phyloP scores from a whole-genome alignment of 1,140 invertebrate genomes.

The Macrobrachium nipponense region DNA sequence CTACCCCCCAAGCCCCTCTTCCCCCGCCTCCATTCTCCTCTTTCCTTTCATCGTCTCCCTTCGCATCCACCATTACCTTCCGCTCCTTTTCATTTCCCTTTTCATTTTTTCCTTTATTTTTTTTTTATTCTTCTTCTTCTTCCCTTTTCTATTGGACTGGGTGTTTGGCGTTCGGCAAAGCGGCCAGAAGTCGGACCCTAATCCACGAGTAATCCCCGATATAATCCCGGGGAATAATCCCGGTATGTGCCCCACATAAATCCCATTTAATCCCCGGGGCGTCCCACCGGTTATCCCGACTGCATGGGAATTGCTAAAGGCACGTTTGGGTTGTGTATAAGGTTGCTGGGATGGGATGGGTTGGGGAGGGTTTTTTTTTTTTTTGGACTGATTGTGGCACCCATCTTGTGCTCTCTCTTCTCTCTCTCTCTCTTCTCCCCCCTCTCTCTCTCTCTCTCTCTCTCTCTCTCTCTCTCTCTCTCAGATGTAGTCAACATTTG shows the following conservation, averaged over 20 bases:
- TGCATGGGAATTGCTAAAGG: too few relatives aligned
- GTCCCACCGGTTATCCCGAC: too few relatives aligned
- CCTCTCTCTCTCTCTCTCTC: too few relatives aligned
- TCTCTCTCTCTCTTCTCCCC: too few relatives aligned
- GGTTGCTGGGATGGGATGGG: too few relatives aligned
- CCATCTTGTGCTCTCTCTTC: too few relatives aligned
- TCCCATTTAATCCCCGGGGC: constrained; percentile 37
- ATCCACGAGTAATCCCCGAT: constrained; percentile 31
- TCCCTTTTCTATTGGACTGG: constrained; percentile 10
- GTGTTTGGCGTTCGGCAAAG: constrained; percentile 32
- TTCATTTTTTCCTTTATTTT: constrained; percentile 9
- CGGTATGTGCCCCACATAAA: constrained; percentile 36
- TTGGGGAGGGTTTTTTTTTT: too few relatives aligned
- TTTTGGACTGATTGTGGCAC: too few relatives aligned
- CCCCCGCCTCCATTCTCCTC: neutral
- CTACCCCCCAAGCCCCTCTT: neutral
- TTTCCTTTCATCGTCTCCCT: neutral
- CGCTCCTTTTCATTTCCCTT: neutral
- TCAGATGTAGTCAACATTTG: too few relatives aligned
- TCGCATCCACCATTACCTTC: neutral
- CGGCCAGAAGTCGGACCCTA: constrained; percentile 40
- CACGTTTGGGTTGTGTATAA: too few relatives aligned
- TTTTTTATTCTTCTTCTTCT: neutral
- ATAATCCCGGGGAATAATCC: constrained; percentile 36
- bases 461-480: too few relatives aligned